Base-by-base conservation (phyloP, 2,888 invertebrate genomes). In the Drosophila suboccidentalis region DNA sequence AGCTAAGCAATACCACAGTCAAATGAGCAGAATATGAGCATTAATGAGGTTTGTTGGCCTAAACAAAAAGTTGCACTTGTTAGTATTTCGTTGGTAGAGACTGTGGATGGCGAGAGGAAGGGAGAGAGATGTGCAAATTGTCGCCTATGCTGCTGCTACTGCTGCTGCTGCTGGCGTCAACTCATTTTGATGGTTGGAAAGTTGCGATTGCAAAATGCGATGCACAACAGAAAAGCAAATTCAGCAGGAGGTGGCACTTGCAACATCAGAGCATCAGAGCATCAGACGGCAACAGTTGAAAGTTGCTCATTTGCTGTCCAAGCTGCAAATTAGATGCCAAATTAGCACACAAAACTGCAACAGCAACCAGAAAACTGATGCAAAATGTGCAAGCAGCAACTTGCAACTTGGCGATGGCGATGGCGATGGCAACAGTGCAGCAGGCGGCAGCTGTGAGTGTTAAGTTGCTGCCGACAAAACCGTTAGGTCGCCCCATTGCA, bases 271-370 rank as follows among this genome's bases (percentile, higher is more conserved):
- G 8, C 49, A 60, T 41, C 36, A 43, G 43, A 29, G 10, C 50
- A 60, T 41, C 36, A 43, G 66, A 54, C 19, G 34, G 73, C 64
- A 51, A 51, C 61, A 62, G 69, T 32, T 55, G 58, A 57, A 58
- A 68, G 61, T 59, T 68, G 78, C 73, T 64, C 79, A 82, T 87
- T 82, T 87, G 84, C 73, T 75, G 83, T 75, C 84, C 87, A 69
- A 49, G 73, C 80, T 76, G 60, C 67, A 84, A 84, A 84, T 84
- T 84, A 89, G 89, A 87, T 82, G 84, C 74, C 79, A 84, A 84
- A 84, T 84, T 89, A 84, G 84, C 84, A 85, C 72, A 71, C 65
- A 61, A 77, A 67, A 58, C 50, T 65, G 75, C 60, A 76, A 44
- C 46, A 70, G 68, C 64, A 75, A 41, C 38, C 43, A 55, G 58